Base-by-base conservation (phyloP, 2,113 vertebrate genomes). In the Phodopus roborovskii region DNA sequence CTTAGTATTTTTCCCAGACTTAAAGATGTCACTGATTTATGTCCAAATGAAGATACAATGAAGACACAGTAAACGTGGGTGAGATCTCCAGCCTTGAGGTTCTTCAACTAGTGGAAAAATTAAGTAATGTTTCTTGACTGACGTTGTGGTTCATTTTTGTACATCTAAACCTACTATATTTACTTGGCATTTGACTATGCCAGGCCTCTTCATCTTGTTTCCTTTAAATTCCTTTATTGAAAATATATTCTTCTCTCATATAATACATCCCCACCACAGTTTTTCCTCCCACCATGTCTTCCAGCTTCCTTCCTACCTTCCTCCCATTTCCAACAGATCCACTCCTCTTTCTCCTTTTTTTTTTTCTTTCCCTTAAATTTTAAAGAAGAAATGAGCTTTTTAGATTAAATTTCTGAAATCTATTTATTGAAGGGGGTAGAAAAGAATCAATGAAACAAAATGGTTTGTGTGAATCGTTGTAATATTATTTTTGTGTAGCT, bases 31-130 rank as follows among this genome's bases (percentile, higher is more conserved):
- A 2, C 88, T 92, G 28, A 84, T n/a, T 48, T 36, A n/a, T 64
- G 15, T 19, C 39, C n/a, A 93, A 91, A 24, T n/a, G 84, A 71
- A 86, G 45, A 58, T 58, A 30, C 53, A 81, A 94, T 89, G 81
- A 36, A 86, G 88, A 3, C 20, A 39, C 1, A 12, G 12, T 36
- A 77, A 53, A 12, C 20, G n/a, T 91, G 26, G 28, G 87, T 45
- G 13, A 88, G 48, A 73, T 58, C 6, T 30, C 1, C 88, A 71
- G 73, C 30, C 16, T 45, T 45, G 45, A n/a, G n/a, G n/a, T 56
- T 45, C 48, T n/a, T 79, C 7, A 58, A 45, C 19, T 42, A 71
- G 22, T 81, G 42, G 66, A 28, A 16, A 3, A 30, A 39, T 45
- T 53, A 56, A 91, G 0, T 64, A 19, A 9, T 78, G 13, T 5